Evolutionary conservation across 2,797 vertebrate species (phyloP), one percentile per base, ranked within the genome.

Genomic region (Hyperoplus lanceolatus): DNA sequence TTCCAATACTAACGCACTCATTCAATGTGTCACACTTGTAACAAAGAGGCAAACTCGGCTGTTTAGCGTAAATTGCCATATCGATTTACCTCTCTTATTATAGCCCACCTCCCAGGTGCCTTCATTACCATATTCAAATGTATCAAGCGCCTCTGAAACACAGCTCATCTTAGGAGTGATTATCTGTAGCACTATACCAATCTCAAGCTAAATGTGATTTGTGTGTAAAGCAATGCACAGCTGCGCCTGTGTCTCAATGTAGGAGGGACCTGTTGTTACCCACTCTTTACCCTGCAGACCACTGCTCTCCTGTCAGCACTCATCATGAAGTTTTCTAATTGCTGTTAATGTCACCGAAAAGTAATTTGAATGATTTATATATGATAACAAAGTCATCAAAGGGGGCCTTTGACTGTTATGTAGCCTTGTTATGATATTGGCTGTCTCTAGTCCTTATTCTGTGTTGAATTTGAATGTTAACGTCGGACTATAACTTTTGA

Each of bases 1-100:
- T 65, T 43, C 71, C 53, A 39, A 69, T 14, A 39, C 51, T 43
- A 38, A 0, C 51, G 63, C 29, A 80, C 60, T 87, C 73, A 79
- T 86, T 89, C 82, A 83, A 75, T 77, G 77, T 77, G 50, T 83
- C 75, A 71, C 73, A 48, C 12, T 5, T 78, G 64, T 56, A 82
- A 75, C 74, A 77, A 29, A 62, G 60, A 88, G 72, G 90, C 90
- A 79, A 89, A 87, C 82, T 73, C 48, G 8, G 66, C 87, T 77
- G 80, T 86, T 91, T 83, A 87, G 70, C 71, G 66, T 46, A 78
- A 90, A 89, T 88, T 91, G 81, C 77, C 71, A 81, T 89, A 92
- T 92, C 71, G 84, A 91, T 93, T 29, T 90, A 84, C 72, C 51
- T 73, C 50, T 45, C 80, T 87, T 84, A 89, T 90, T 88, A 90